phyloP scores from a whole-genome alignment of 1,140 invertebrate genomes.

The Carposina sasakii region DNA sequence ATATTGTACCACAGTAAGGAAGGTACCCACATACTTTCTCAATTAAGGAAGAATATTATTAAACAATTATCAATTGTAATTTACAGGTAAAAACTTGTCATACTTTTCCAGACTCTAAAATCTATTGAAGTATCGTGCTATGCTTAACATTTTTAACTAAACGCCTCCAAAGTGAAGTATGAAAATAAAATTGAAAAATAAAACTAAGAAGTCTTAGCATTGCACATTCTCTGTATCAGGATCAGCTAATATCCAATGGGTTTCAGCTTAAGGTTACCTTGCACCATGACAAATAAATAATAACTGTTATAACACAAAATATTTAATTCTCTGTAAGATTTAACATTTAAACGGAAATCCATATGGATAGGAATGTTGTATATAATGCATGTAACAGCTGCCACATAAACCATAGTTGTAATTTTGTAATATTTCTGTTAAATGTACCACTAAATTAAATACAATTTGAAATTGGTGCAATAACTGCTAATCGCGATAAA shows the following conservation, averaged over 20 bases:
- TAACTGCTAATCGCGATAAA: too few species aligned
- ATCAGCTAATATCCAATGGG: slow-evolving; percentile 60
- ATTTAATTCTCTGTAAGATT: slow-evolving; percentile 3
- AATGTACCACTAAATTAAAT: slow-evolving; percentile 25
- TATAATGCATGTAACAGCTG: slow-evolving; percentile 65
- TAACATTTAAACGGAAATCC: slow-evolving; percentile 47
- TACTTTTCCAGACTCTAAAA: slow-evolving; percentile 36
- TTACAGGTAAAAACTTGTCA: too few species aligned
- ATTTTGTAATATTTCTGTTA: slow-evolving; percentile 32
- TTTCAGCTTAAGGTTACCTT: too few species aligned
- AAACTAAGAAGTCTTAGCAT: slow-evolving; percentile 69
- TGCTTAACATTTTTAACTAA: slow-evolving; percentile 44
- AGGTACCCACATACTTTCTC: too few species aligned
- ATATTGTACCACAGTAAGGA: too few species aligned
- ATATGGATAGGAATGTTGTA: slow-evolving; percentile 49
- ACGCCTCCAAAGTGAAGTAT: slow-evolving; percentile 53
- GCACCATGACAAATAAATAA: too few species aligned
- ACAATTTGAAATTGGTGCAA: slow-evolving; percentile 57
- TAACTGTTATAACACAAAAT: too few species aligned
- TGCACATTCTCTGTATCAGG: slow-evolving; percentile 69
- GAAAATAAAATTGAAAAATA: slow-evolving; percentile 59
- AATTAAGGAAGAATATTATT: too few species aligned
- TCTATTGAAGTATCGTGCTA: slow-evolving; percentile 50
- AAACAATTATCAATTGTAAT: too few species aligned
- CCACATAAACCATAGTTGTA: slow-evolving; percentile 54